These are phyloP conservation scores for Otolemur crassicaudatus DNA, from an alignment of 2,797 vertebrate genomes.

Conservation along the genomic window DNA sequence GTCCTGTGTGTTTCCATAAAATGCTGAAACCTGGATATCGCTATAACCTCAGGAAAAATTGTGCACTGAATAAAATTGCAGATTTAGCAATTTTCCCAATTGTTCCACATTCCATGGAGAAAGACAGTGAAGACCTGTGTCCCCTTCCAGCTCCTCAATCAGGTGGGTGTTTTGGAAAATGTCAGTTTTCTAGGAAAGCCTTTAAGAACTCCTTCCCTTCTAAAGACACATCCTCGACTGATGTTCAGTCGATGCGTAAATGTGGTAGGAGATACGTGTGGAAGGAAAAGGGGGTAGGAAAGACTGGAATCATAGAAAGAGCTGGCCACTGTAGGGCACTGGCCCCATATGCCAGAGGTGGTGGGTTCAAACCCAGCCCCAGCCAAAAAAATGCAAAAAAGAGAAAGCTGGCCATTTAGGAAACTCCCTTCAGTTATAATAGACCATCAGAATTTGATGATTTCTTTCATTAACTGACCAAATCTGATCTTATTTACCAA, in stretches of 20 bases:
- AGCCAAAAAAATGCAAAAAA: too few species aligned
- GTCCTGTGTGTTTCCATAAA: constrained; percentile 83
- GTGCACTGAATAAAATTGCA: constrained; percentile 75
- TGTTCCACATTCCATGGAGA: constrained; percentile 74
- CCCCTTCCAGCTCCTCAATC: neutral
- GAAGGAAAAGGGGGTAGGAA: neutral
- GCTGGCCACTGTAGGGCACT: too few species aligned
- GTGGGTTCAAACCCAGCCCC: too few species aligned
- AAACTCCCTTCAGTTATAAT: neutral
- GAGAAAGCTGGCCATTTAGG: neutral
- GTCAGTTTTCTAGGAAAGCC: neutral
- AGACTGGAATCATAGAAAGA: neutral
- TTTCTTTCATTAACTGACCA: neutral
- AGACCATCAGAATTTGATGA: neutral
- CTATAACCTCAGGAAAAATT: constrained; percentile 78
- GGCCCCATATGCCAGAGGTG: too few species aligned
- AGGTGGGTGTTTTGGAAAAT: neutral
- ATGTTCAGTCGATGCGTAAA: neutral
- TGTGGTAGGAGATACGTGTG: neutral
- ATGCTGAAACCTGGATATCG: constrained; percentile 78
- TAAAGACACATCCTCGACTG: neutral
- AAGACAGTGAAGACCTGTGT: constrained; percentile 41
- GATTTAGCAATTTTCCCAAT: constrained; percentile 80
- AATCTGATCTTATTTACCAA: neutral
- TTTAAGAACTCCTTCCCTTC: neutral